Evolutionary conservation across 1,140 invertebrate species (phyloP), one percentile per base, ranked within the genome.

Genomic region (Cherax quadricarinatus): DNA sequence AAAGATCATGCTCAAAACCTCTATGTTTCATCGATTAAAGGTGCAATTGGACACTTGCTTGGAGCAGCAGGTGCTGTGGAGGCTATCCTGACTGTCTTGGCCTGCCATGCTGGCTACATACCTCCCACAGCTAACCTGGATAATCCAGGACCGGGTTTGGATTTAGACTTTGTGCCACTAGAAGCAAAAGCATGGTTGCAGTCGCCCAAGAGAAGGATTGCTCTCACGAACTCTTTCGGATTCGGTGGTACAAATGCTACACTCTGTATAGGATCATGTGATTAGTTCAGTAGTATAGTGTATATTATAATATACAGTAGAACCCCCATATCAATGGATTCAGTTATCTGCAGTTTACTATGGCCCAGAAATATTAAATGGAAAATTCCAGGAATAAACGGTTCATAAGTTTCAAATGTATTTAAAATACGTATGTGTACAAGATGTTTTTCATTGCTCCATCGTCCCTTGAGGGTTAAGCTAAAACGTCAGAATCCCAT

Each of bases 221-320:
- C 98, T n/a, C 95, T 99, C 78, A 99, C 98, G 95, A 99, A 99
- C 96, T 98, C 99, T 18, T 99, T 99, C 96, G 99, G 99, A 7
- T 99, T 99, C 96, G 99, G 99, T 87, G 99, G 99, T 60, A 99
- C 99, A 30, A 99, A 99, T 96, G 98, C 98, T 60, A 97, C 97
- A 93, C 95, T 99, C 16, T 98, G 98, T 95, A 96, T 98, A 89
- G 95, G 95, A 14, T 91, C 93, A 21, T 93, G 87, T 83, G 88
- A 93, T 66, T 93, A 86, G 57, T 10, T 14, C 5, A 21, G 4
- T 66, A 4, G 14, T 21, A n/a, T n/a, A n/a, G n/a, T n/a, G n/a
- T n/a, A n/a, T n/a, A n/a, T n/a, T n/a, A n/a, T n/a, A n/a, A n/a
- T n/a, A n/a, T n/a, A n/a, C n/a, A n/a, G 30, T 41, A 41, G 30